Conservation (phyloP, 2,888 invertebrate species). For the Sphaerophoria taeniata region DNA sequence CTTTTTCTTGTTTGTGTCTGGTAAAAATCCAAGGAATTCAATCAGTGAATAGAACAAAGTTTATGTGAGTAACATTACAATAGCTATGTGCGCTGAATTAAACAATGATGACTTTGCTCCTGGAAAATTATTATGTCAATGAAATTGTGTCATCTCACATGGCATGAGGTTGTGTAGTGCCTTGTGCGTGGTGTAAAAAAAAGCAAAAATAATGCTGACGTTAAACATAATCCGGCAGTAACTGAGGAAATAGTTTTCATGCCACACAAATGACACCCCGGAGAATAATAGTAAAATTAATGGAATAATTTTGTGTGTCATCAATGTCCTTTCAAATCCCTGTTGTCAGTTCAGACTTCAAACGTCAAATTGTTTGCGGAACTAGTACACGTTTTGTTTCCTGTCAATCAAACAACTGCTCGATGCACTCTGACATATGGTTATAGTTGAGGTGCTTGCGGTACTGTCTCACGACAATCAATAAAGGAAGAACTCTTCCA, state of each 20-base stretch:
- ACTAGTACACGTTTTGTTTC: too few relatives aligned
- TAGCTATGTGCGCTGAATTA: not conserved
- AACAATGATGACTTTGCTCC: conserved; percentile 27
- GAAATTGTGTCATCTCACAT: conserved; percentile 22
- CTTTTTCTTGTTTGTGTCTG: not conserved
- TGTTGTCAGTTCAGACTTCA: not conserved
- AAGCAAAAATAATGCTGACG: conserved; percentile 19
- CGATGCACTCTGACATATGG: too few relatives aligned
- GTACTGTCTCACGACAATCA: too few relatives aligned
- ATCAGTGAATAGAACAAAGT: conserved; percentile 4
- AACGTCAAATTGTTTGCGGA: too few relatives aligned
- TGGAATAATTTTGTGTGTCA: conserved; percentile 1
- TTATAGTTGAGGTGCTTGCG: too few relatives aligned
- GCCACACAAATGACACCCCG: conserved; percentile 9
- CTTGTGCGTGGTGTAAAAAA: not conserved
- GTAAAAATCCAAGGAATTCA: conserved; percentile 31
- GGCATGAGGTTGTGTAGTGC: too few relatives aligned
- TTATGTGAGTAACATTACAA: not conserved
- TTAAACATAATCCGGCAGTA: conserved; percentile 15
- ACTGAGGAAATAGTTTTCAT: conserved; percentile 14
- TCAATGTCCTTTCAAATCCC: not conserved
- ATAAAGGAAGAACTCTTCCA: too few relatives aligned
- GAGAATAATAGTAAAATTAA: not conserved
- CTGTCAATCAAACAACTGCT: too few relatives aligned
- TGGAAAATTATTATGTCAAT: conserved; percentile 18